Percentiles rank a stretch among this genome's conserved stretches.
Evolutionary conservation across 30 jellyfish, hydroid and myxozoan species (phyloP).

Genomic region (Hydra vulgaris): DNA sequence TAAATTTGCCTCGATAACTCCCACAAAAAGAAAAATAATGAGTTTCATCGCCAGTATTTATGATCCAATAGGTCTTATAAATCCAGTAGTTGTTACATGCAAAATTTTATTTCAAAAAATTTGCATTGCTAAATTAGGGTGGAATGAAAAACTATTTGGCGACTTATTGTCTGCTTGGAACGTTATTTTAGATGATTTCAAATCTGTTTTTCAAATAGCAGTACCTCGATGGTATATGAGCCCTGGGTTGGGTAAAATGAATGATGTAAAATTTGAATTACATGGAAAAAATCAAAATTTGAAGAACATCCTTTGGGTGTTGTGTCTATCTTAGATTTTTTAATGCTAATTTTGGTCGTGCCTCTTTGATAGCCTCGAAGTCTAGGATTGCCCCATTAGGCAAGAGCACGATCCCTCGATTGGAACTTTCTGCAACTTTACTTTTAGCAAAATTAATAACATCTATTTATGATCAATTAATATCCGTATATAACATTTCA

Average conservation of each 20-base stretch:
- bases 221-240: too few relatives aligned
- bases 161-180: neutral
- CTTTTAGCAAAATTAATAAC: neutral
- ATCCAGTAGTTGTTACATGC: slow-evolving; percentile 2
- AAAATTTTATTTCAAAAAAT: neutral
- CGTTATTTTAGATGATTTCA: too few relatives aligned
- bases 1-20: neutral
- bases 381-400: too few relatives aligned
- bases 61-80: neutral
- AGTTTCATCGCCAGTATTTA: neutral
- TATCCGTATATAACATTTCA: neutral
- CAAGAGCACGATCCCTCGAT: neutral
- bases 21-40: neutral
- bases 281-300: too few relatives aligned
- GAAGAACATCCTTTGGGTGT: too few relatives aligned
- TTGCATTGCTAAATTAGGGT: neutral
- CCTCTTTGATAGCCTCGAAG: too few relatives aligned
- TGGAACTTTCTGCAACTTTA: neutral
- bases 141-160: neutral
- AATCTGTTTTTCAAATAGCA: too few relatives aligned
- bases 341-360: too few relatives aligned
- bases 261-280: too few relatives aligned
- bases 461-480: neutral
- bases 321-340: too few relatives aligned
- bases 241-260: too few relatives aligned